phyloP scores from a whole-genome alignment of 1,140 invertebrate species.

The Eueides isabella region DNA sequence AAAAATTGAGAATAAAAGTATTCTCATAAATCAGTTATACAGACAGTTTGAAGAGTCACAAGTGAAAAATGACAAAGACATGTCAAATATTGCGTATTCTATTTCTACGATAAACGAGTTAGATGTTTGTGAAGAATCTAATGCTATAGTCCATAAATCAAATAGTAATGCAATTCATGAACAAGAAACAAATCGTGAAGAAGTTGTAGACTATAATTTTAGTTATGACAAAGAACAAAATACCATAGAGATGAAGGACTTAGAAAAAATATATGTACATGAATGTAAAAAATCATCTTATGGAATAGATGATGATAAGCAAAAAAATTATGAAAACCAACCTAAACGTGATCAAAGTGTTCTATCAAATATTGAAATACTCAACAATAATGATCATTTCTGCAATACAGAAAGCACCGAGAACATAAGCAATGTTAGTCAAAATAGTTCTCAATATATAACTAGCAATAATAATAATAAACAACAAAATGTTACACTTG shows the following conservation, averaged over 20 bases:
- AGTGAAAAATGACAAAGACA: neutral
- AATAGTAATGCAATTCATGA: neutral
- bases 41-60: neutral
- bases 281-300: neutral
- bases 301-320: neutral
- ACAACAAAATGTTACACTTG: conserved; percentile 50
- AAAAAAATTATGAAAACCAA: neutral
- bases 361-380: neutral
- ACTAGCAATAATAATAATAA: conserved; percentile 1
- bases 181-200: neutral
- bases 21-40: neutral
- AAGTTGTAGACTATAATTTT: neutral
- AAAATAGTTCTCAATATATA: neutral
- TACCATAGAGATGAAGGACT: neutral
- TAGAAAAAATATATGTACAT: neutral
- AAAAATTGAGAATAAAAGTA: conserved; percentile 3
- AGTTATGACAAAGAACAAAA: neutral
- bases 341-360: neutral
- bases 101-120: neutral
- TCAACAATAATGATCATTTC: neutral
- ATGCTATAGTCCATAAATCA: neutral
- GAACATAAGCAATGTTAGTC: neutral
- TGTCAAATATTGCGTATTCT: neutral
- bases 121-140: neutral
- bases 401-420: neutral